Conservation (phyloP, 2,888 invertebrate species). For the Pycnomerus fuliginosus region DNA sequence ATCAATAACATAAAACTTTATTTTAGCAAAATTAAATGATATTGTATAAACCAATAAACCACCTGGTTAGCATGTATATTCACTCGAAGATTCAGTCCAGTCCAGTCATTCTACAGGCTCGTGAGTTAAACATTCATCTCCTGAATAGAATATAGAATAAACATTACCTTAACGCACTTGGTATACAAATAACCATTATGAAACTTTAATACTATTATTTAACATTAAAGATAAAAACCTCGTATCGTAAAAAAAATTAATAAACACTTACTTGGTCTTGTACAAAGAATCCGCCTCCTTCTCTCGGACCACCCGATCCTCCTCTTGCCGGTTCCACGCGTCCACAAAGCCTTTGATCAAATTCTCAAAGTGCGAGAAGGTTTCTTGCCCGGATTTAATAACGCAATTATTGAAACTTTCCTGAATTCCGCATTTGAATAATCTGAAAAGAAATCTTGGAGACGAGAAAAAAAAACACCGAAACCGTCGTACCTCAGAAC, state of each 20-base stretch:
- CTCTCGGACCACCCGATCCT: slow-evolving; percentile 64
- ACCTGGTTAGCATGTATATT: no score
- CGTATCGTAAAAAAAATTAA: neutral
- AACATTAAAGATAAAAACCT: no score
- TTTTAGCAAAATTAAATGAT: no score
- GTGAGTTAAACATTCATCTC: no score
- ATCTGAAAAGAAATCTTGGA: slow-evolving; percentile 50
- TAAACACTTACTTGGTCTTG: slow-evolving; percentile 60
- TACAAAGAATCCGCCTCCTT: slow-evolving; percentile 77
- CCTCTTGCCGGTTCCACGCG: slow-evolving; percentile 77
- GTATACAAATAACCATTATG: no score
- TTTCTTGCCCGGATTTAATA: slow-evolving; percentile 45
- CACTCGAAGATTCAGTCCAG: no score
- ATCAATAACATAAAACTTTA: no score
- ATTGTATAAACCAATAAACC: no score
- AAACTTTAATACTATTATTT: no score
- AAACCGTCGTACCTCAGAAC: slow-evolving; percentile 55
- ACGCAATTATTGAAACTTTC: slow-evolving; percentile 68
- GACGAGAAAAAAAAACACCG: neutral
- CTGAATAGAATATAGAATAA: no score
- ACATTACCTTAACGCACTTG: no score
- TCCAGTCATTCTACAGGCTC: no score
- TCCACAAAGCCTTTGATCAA: slow-evolving; percentile 64
- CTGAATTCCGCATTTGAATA: slow-evolving; percentile 68
- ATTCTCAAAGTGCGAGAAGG: slow-evolving; percentile 53